Evolutionary conservation across 2,797 vertebrate species (phyloP), one percentile per base, ranked within the genome.

Genomic region (Melanotaenia parkinsoni): DNA sequence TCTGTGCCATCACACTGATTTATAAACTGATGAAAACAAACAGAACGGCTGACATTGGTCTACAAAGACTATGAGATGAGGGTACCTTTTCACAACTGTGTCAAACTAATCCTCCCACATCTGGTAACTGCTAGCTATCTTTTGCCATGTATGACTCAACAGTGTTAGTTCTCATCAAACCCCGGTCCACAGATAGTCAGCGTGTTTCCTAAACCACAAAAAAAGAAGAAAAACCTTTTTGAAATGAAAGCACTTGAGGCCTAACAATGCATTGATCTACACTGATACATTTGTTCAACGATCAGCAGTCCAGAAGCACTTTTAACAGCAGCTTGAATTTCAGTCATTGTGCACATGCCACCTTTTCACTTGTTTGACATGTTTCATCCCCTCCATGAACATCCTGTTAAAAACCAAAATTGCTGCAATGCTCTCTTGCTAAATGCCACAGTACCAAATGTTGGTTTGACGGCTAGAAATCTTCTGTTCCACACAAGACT

Each of bases 401-500:
- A 63, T 26, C 38, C 33, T 24, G 30, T 35, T 65, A 30, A 24
- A 67, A 35, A 66, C 33, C 28, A 32, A 13, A 54, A n/a, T 0
- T 12, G 5, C 24, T n/a, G 22, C 28, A 33, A 11, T 26, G 24
- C 50, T 75, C 14, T 65, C 63, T 22, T 26, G n/a, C 37, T 43
- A 58, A 62, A 54, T 67, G 26, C 38, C 64, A 47, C 5, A 50
- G 58, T 8, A 14, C 12, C 65, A 38, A 24, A 20, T 26, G 11
- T 58, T 47, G 59, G 57, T 33, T 40, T 61, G 58, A 62, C 0
- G 30, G n/a, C 22, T 50, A 28, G 70, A 67, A 73, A 59, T 57
- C 57, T 56, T 69, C 51, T 35, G 53, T 60, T 84, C 64, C 66
- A 57, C 74, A 76, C 65, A 38, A 67, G 73, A 63, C 73, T 57